A percentile compares a stretch with the other conserved stretches of the same genome.
Evolutionary conservation across 1,140 invertebrate genomes (phyloP).

Genomic region (Pseudobourletiella spinata): DNA sequence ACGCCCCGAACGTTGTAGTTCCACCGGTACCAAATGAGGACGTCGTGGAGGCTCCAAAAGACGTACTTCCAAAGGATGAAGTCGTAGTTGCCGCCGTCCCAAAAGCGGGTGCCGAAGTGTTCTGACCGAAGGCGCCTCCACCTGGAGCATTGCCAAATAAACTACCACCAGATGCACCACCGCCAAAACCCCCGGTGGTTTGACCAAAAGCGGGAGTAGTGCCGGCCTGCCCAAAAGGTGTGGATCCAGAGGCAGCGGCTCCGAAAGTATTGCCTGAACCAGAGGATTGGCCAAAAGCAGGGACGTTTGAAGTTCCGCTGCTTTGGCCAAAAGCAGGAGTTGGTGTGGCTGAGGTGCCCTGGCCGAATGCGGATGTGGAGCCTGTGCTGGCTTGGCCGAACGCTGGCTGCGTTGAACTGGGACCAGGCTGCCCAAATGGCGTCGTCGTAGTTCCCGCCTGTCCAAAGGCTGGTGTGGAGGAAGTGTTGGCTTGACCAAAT

Average conservation of each 20-base stretch:
- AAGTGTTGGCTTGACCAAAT: background rate
- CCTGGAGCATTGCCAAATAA: slow-evolving; percentile 4
- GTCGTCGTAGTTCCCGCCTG: background rate
- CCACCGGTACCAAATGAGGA: too few species aligned
- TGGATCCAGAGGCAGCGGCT: background rate
- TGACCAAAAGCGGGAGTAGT: slow-evolving; percentile 1
- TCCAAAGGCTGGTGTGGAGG: background rate
- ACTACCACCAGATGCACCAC: background rate
- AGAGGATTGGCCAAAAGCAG: slow-evolving; percentile 2
- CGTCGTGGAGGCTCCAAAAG: background rate
- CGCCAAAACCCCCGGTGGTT: background rate
- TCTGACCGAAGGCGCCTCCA: background rate
- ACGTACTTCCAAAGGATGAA: background rate
- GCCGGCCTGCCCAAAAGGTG: background rate
- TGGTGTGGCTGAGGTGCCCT: background rate
- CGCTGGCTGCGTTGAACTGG: background rate
- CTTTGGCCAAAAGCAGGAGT: background rate
- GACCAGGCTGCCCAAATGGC: background rate
- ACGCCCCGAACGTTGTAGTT: too few species aligned
- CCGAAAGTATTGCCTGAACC: background rate
- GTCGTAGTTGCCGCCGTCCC: background rate
- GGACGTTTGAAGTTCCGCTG: background rate
- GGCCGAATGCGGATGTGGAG: background rate
- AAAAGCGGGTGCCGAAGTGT: background rate
- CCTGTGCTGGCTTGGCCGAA: background rate